Evolutionary conservation across 2,113 vertebrate species (phyloP), one percentile per base, ranked within the genome.

Genomic region (Ceratotherium simum): DNA sequence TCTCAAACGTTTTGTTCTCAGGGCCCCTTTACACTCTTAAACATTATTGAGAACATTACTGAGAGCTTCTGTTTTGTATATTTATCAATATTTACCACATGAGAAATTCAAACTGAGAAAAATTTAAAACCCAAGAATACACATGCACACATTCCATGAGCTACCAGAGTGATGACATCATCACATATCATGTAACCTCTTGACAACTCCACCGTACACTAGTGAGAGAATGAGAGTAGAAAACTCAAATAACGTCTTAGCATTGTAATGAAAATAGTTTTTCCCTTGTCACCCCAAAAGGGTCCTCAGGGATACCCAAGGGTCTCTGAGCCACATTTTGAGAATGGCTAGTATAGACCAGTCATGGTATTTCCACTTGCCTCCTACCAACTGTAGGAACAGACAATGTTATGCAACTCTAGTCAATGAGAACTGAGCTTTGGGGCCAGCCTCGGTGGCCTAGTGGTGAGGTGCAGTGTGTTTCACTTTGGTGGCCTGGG

Each of bases 101-200:
- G 70, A 85, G 18, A 90, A 79, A 90, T 79, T 83, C 90, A 96
- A 95, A 92, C 25, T 58, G 27, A 82, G 58, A 75, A 88, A 87
- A 87, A 18, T 54, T 78, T 79, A 73, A 91, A 91, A n/a, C 33
- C 46, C 16, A 48, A 82, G 31, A 89, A 88, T 42, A 88, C 3
- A 58, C 4, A 89, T 13, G 20, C 8, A 90, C 27, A 76, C 2
- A 79, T 62, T 76, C 39, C 56, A 79, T 23, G 58, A 88, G 39
- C 21, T 88, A 5, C 64, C 31, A 86, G 16, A 72, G 54, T 0
- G 0, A 89, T 39, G 42, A 83, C 23, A 65, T 56, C 36, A 83
- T 58, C 62, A 81, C 11, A 33, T 5, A 78, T 83, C 86, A 73
- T 16, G 29, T 31, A 69, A 86, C 6, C 64, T 83, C 58, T 42